Evolutionary conservation across 2,888 invertebrate species (phyloP).

Genomic region (Pristionchus fissidentatus): DNA sequence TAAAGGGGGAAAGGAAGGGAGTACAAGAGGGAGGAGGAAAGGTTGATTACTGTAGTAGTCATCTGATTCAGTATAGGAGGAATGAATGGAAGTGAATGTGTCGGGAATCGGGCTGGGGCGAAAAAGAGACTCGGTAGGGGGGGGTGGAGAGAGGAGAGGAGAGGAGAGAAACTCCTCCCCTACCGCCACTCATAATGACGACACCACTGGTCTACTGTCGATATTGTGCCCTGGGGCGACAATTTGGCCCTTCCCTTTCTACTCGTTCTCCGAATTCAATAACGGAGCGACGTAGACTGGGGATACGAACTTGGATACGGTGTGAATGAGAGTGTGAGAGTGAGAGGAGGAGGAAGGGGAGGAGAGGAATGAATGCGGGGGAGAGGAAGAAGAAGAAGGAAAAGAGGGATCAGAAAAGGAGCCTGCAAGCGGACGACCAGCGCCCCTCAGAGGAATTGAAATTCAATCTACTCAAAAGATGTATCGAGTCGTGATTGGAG

Average conservation of each 20-base stretch:
- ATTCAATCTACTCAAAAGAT: not conserved
- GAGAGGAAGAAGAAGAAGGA: too few species aligned
- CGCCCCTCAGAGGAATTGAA: constrained; percentile 2
- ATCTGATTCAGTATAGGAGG: too few species aligned
- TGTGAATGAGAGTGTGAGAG: not conserved
- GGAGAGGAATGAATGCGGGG: too few species aligned
- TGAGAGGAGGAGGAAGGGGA: not conserved
- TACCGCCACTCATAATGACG: constrained; percentile 32
- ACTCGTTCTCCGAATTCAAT: not conserved
- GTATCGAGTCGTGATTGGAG: constrained; percentile 10
- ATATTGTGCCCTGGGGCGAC: constrained; percentile 26
- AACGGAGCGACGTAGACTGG: not conserved
- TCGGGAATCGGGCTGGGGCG: too few species aligned
- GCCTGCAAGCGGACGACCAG: constrained; percentile 1
- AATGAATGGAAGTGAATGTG: too few species aligned
- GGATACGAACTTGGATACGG: not conserved
- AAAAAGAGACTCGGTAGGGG: too few species aligned
- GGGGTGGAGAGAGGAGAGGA: too few species aligned
- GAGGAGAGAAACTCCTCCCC: constrained; percentile 21
- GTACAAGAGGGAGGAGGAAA: not conserved
- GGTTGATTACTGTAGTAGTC: too few species aligned
- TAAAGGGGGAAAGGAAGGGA: not conserved
- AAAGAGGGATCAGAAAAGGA: constrained; percentile 36
- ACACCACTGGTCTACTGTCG: not conserved
- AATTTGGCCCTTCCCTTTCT: not conserved